These are phyloP conservation scores for Latrodectus geometricus DNA, from an alignment of 1,140 invertebrate species.

Conservation along the genomic window DNA sequence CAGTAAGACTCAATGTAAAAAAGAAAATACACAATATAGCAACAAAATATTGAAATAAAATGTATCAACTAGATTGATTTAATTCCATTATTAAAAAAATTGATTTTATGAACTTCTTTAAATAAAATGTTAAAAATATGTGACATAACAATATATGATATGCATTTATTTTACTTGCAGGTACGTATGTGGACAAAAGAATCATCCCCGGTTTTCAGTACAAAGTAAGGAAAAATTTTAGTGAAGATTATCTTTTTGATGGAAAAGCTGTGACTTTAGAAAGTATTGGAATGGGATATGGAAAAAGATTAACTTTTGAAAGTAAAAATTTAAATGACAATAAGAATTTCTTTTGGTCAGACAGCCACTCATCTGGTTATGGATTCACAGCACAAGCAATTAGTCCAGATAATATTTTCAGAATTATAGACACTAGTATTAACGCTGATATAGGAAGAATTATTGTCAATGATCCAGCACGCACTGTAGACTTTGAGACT, in stretches of 20 bases:
- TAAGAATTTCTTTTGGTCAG: conserved; percentile 81
- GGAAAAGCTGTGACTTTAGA: conserved; percentile 75
- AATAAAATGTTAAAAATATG: no score
- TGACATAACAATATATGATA: no score
- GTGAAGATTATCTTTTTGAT: conserved; percentile 75
- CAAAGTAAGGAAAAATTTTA: conserved; percentile 76
- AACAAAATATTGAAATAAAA: no score
- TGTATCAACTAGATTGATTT: no score
- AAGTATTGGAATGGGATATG: conserved; percentile 81
- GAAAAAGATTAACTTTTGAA: conserved; percentile 80
- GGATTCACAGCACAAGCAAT: conserved; percentile 79
- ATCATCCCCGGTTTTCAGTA: conserved; percentile 81
- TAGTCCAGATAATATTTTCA: conserved; percentile 76
- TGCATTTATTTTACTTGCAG: conserved; percentile 67
- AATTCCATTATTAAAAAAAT: no score
- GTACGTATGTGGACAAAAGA: conserved; percentile 80
- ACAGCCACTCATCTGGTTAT: conserved; percentile 79
- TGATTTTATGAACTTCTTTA: no score
- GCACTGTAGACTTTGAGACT: neutral
- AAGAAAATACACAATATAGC: no score
- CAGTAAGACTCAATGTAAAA: no score
- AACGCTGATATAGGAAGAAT: conserved; percentile 10
- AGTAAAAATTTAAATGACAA: conserved; percentile 75
- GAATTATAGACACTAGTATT: conserved; percentile 66
- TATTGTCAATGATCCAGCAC: conserved; percentile 12